Evolutionary conservation across 2,113 vertebrate species (phyloP).

Genomic region (Lepisosteus oculatus): DNA sequence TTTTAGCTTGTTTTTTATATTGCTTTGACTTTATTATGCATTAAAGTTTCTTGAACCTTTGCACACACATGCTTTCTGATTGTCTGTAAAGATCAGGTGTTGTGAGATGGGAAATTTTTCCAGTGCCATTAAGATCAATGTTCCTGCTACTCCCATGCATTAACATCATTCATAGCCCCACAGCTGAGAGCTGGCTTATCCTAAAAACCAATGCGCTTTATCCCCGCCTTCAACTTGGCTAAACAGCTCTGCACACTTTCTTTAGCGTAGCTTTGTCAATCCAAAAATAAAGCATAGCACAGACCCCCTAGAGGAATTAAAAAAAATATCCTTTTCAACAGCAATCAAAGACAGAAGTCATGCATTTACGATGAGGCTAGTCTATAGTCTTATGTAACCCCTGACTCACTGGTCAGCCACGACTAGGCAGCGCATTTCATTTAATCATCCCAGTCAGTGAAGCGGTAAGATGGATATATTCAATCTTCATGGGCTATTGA

Average conservation of each 20-base stretch:
- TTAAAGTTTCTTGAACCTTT: no score
- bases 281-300: not conserved
- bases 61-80: not conserved
- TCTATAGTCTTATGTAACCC: not conserved
- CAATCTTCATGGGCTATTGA: constrained; percentile 44
- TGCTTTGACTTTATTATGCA: no score
- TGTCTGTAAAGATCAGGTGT: not conserved
- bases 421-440: constrained; percentile 32
- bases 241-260: not conserved
- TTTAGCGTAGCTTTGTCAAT: not conserved
- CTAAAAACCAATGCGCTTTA: no score
- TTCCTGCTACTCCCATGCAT: not conserved
- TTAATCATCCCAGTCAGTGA: constrained; percentile 47
- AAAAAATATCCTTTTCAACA: not conserved
- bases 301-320: not conserved
- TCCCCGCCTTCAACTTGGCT: not conserved
- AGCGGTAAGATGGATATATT: constrained; percentile 46
- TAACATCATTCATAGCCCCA: not conserved
- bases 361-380: constrained; percentile 9
- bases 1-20: no score
- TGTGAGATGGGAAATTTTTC: not conserved
- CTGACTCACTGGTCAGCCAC: constrained; percentile 12
- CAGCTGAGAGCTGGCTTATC: no score
- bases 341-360: not conserved
- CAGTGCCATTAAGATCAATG: not conserved